phyloP scores from a whole-genome alignment of 2,797 vertebrate genomes.

The Melanotaenia pygmaea region DNA sequence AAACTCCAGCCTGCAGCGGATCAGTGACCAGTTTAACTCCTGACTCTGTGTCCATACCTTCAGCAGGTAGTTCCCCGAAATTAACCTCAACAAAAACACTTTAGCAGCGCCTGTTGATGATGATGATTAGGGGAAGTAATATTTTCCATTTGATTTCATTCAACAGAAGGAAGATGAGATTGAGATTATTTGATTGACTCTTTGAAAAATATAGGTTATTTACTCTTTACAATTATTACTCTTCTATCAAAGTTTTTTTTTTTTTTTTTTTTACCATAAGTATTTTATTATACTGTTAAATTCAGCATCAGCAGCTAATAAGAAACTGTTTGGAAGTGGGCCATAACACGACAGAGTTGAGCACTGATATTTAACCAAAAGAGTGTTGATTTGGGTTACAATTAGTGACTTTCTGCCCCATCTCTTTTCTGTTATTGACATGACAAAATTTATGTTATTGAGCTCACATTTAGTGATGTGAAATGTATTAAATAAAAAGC shows the following conservation, averaged over 20 bases:
- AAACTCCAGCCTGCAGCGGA: slow-evolving; percentile 30
- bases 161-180: neutral
- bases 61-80: slow-evolving; percentile 34
- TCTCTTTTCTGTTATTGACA: neutral
- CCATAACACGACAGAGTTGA: neutral
- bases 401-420: neutral
- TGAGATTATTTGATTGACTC: neutral
- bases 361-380: neutral
- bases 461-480: neutral
- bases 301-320: too few species aligned
- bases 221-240: neutral
- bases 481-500: neutral
- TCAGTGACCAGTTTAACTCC: slow-evolving; percentile 7
- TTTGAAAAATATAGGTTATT: neutral
- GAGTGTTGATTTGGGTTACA: too few species aligned
- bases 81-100: neutral
- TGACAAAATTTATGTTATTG: neutral
- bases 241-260: neutral
- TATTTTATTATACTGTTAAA: too few species aligned
- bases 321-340: too few species aligned
- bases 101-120: neutral
- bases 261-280: too few species aligned
- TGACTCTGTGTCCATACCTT: neutral
- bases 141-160: neutral
- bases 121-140: neutral